phyloP scores from a whole-genome alignment of 2,113 vertebrate genomes.

The Paratilapia polleni region DNA sequence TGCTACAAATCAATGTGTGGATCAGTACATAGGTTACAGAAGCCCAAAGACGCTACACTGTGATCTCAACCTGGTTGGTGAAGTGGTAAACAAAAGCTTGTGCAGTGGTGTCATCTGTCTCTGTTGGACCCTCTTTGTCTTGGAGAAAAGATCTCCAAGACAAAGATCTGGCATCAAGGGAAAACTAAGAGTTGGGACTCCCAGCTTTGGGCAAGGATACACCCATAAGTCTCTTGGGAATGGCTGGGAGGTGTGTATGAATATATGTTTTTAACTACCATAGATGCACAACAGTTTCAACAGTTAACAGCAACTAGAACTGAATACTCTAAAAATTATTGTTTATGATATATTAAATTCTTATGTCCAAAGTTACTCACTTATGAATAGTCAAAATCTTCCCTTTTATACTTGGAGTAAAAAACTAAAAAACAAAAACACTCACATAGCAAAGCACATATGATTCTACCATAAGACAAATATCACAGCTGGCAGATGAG shows the following conservation, averaged over 20 bases:
- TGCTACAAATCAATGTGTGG: neutral
- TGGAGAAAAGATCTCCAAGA: neutral
- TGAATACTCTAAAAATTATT: neutral
- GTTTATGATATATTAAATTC: neutral
- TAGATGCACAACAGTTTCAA: neutral
- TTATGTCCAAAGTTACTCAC: neutral
- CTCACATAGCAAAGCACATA: neutral
- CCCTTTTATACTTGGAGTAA: neutral
- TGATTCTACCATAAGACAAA: slow-evolving; percentile 7
- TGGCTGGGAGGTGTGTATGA: neutral
- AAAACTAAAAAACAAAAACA: neutral
- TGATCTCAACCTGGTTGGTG: neutral
- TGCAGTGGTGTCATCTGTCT: slow-evolving; percentile 10
- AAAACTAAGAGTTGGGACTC: slow-evolving; percentile 5
- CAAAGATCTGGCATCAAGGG: slow-evolving; percentile 23
- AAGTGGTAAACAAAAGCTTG: slow-evolving; percentile 31
- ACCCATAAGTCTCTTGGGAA: slow-evolving; percentile 8
- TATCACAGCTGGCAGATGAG: slow-evolving; percentile 8
- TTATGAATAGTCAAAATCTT: neutral
- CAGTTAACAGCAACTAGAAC: neutral
- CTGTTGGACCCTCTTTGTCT: slow-evolving; percentile 15
- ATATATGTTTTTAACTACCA: neutral
- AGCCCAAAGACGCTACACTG: neutral
- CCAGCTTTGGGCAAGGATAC: neutral
- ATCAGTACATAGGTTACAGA: neutral